Percentiles rank a stretch among this genome's conserved stretches.
These are phyloP conservation scores for Xiphorhynchus elegans DNA, from an alignment of 2,113 vertebrate species.

Conservation along the genomic window DNA sequence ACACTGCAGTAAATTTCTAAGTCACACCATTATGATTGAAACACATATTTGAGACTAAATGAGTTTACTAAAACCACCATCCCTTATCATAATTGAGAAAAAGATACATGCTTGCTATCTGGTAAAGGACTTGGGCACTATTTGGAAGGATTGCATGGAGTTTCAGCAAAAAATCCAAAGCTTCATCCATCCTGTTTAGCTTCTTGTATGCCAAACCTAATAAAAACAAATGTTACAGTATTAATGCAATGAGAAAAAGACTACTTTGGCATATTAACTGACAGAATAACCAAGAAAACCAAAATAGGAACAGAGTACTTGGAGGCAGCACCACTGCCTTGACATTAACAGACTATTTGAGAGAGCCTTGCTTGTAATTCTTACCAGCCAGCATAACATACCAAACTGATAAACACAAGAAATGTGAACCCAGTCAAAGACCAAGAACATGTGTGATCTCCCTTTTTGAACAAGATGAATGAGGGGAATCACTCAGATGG, in stretches of 20 bases:
- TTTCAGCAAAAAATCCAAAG: constrained; percentile 94
- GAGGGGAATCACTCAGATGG: not conserved
- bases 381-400: not conserved
- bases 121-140: constrained; percentile 90
- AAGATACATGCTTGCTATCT: constrained; percentile 94
- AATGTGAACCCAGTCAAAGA: not conserved
- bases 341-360: not conserved
- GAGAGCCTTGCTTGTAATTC: not conserved
- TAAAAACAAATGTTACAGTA: not conserved
- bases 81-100: not conserved
- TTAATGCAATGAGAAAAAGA: not conserved
- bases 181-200: constrained; percentile 86
- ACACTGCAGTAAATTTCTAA: not conserved
- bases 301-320: not conserved
- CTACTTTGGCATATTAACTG: not conserved
- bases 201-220: constrained; percentile 91
- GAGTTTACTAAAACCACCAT: not conserved
- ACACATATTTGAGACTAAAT: not conserved
- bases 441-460: not conserved
- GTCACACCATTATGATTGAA: not conserved
- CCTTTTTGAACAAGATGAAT: not conserved
- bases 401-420: not conserved
- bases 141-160: constrained; percentile 93
- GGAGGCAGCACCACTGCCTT: not conserved
- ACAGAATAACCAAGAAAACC: not conserved